phyloP scores from a whole-genome alignment of 2,888 invertebrate species.

The Elgonia sp. region DNA sequence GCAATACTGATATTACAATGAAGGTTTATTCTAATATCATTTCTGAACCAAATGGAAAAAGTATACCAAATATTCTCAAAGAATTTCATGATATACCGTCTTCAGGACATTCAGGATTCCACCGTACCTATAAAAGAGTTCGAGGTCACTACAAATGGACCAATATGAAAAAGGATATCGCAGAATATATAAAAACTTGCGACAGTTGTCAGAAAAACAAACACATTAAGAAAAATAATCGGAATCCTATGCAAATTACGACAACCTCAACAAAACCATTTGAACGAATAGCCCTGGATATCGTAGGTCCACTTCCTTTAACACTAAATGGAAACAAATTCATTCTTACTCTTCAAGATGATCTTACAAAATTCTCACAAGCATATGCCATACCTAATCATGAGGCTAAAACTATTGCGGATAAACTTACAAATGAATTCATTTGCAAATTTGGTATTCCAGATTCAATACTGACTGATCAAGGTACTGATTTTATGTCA shows the following conservation, averaged over 20 bases:
- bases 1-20: not conserved
- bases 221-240: slow-evolving; percentile 71
- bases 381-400: slow-evolving; percentile 80
- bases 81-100: slow-evolving; percentile 38
- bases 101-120: slow-evolving; percentile 17
- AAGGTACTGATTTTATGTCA: slow-evolving; percentile 80
- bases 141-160: not conserved
- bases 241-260: slow-evolving; percentile 82
- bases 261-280: slow-evolving; percentile 78
- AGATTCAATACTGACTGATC: slow-evolving; percentile 79
- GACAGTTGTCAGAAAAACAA: slow-evolving; percentile 83
- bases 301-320: slow-evolving; percentile 72
- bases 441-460: slow-evolving; percentile 80
- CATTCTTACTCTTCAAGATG: slow-evolving; percentile 83
- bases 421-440: slow-evolving; percentile 72
- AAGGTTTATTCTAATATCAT: not conserved
- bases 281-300: slow-evolving; percentile 77
- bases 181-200: slow-evolving; percentile 77
- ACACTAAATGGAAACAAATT: slow-evolving; percentile 59
- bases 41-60: too few relatives aligned
- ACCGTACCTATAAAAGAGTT: slow-evolving; percentile 59
- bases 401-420: slow-evolving; percentile 82
- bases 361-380: slow-evolving; percentile 79
- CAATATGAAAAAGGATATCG: slow-evolving; percentile 75
- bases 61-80: too few relatives aligned